A percentile compares a stretch with the other conserved stretches of the same genome.
These are phyloP conservation scores for Cephalophus harveyi DNA, from an alignment of 2,113 vertebrate genomes.

Conservation along the genomic window DNA sequence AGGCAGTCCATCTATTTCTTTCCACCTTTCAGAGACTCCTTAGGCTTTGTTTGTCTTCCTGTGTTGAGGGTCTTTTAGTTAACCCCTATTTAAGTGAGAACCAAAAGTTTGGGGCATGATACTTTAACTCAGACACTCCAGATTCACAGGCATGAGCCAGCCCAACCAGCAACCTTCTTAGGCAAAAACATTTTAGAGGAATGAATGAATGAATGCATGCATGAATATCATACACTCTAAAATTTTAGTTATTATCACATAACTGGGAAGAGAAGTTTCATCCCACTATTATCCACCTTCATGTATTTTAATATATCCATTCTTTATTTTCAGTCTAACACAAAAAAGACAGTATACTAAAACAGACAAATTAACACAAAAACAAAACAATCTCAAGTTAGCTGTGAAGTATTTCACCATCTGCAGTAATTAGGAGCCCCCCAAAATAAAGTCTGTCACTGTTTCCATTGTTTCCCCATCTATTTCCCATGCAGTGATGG, in stretches of 20 bases:
- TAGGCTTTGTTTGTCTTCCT: background rate
- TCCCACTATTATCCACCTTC: background rate
- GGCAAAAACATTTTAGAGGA: background rate
- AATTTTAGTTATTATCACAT: background rate
- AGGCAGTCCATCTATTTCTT: background rate
- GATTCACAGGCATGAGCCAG: background rate
- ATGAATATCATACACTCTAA: background rate
- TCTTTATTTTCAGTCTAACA: background rate
- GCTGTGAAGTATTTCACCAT: background rate
- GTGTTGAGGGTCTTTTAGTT: background rate
- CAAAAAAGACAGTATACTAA: background rate
- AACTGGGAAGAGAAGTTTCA: background rate
- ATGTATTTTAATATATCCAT: background rate
- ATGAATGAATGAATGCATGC: background rate
- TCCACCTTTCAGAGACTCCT: background rate
- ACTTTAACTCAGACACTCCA: background rate
- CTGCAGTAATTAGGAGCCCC: background rate
- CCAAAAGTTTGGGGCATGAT: background rate
- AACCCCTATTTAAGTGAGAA: background rate
- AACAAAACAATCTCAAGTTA: background rate
- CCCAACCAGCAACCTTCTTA: background rate
- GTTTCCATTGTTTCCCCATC: background rate
- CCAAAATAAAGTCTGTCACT: background rate
- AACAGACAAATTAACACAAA: background rate
- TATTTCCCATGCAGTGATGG: background rate